Evolutionary conservation across 1,140 invertebrate genomes (phyloP).

Genomic region (Scaptodrosophila lebanonensis): DNA sequence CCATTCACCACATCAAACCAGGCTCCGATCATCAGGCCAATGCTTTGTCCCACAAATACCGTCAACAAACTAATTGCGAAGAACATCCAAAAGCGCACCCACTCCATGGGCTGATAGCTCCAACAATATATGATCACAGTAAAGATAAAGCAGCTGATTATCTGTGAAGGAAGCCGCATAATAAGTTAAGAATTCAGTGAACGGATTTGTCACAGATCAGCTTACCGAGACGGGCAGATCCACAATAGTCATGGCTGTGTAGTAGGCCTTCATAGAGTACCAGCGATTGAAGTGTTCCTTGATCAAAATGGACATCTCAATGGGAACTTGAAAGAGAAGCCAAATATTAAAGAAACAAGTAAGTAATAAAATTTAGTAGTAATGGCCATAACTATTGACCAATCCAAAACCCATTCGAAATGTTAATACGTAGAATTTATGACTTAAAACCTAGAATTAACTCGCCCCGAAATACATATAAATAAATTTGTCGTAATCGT

Average conservation of each 20-base stretch:
- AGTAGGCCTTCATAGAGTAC: conserved; percentile 96
- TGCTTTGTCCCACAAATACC: conserved; percentile 92
- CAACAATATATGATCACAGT: conserved; percentile 90
- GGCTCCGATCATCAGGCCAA: conserved; percentile 92
- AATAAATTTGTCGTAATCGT: too few relatives aligned
- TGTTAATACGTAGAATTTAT: too few relatives aligned
- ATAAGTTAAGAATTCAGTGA: conserved; percentile 5
- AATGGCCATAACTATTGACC: background rate
- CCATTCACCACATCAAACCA: conserved; percentile 90
- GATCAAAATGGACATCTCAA: conserved; percentile 92
- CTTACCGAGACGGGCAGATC: conserved; percentile 87
- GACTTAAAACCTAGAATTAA: too few relatives aligned
- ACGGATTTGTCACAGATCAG: background rate
- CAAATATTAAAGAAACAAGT: conserved; percentile 2
- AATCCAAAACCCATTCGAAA: background rate
- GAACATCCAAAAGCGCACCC: conserved; percentile 88
- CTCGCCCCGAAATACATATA: conserved; percentile 62
- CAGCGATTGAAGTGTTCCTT: conserved; percentile 97
- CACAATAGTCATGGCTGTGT: conserved; percentile 90
- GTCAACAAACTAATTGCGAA: conserved; percentile 87
- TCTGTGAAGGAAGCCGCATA: conserved; percentile 77
- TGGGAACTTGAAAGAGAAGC: conserved; percentile 85
- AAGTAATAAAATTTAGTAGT: conserved; percentile 3
- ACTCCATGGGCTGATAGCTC: conserved; percentile 89
- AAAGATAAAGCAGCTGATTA: conserved; percentile 87